A percentile compares a stretch with the other conserved stretches of the same genome.
Conservation (phyloP, 2,888 invertebrate species). For the Imbricaverruca yamaguchii region DNA sequence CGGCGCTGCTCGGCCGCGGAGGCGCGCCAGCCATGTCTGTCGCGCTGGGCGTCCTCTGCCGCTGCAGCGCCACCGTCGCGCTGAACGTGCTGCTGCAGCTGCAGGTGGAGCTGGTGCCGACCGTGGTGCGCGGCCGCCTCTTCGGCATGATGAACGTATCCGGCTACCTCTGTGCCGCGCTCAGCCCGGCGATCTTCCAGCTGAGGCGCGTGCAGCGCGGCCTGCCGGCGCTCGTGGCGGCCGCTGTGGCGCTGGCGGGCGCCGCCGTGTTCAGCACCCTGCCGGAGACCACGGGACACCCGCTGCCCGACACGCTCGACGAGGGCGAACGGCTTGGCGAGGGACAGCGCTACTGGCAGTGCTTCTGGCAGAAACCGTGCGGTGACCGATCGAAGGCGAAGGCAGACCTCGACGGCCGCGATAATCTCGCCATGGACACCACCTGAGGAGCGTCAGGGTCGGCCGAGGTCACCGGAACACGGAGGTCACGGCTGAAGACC, state of each 20-base stretch:
- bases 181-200: constrained; percentile 22
- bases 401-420: too few species aligned
- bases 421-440: too few species aligned
- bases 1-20: not conserved
- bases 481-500: too few species aligned
- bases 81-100: constrained; percentile 28
- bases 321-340: constrained; percentile 30
- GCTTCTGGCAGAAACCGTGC: not conserved
- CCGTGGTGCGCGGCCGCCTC: not conserved
- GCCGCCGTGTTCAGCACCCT: constrained; percentile 25
- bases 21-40: not conserved
- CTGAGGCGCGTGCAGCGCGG: constrained; percentile 23
- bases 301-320: constrained; percentile 29
- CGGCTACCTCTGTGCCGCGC: constrained; percentile 12
- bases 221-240: constrained; percentile 27
- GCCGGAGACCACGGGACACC: constrained; percentile 30
- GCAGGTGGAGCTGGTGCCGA: constrained; percentile 30
- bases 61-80: constrained; percentile 30
- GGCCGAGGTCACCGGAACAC: too few species aligned
- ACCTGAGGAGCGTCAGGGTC: too few species aligned
- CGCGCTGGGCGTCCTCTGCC: constrained; percentile 26
- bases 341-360: constrained; percentile 26
- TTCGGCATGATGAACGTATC: constrained; percentile 20
- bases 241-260: constrained; percentile 26
- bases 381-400: too few species aligned